Evolutionary conservation across 2,113 vertebrate species (phyloP), one percentile per base, ranked within the genome.

Genomic region (Merops nubicus): DNA sequence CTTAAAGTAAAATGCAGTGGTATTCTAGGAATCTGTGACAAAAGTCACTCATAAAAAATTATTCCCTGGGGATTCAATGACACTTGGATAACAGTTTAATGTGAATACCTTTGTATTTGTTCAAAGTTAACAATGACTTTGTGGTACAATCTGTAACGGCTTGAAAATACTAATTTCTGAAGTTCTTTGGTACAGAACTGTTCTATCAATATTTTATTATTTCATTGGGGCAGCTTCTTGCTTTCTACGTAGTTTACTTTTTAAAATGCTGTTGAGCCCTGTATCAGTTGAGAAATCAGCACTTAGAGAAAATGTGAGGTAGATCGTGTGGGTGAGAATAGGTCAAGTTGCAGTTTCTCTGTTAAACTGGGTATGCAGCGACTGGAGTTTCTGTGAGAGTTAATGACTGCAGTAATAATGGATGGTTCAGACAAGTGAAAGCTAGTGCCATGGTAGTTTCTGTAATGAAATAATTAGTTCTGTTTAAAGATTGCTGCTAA

Each of bases 381-480:
- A 7, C 33, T 74, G 26, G 63, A 43, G 23, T 57, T 84, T 63
- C 73, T 87, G 47, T 53, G 56, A 88, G 34, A 56, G 6, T 15
- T 34, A 57, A 22, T 18, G 82, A 26, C 47, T 75, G 56, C 69
- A 62, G 80, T 60, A 82, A 45, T 72, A 89, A 85, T 38, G 77
- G 76, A 42, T 8, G 4, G 76, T 64, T 91, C 83, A 87, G 77
- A 72, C 62, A 88, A 96, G 96, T 96, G 96, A 96, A 96, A 95
- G 83, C 84, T 89, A 82, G 73, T 79, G 69, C 77, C 60, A 67
- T 72, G 73, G n/a, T 69, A 50, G 68, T 86, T 97, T 94, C 96
- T 93, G 60, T 97, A 95, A 93, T 92, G 83, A 91, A 96, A 81
- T 92, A 96, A 94, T 96, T 94, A 93, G 83, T 93, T 88, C 91